Conservation (phyloP, 1,140 invertebrate species). For the Lycorma delicatula region DNA sequence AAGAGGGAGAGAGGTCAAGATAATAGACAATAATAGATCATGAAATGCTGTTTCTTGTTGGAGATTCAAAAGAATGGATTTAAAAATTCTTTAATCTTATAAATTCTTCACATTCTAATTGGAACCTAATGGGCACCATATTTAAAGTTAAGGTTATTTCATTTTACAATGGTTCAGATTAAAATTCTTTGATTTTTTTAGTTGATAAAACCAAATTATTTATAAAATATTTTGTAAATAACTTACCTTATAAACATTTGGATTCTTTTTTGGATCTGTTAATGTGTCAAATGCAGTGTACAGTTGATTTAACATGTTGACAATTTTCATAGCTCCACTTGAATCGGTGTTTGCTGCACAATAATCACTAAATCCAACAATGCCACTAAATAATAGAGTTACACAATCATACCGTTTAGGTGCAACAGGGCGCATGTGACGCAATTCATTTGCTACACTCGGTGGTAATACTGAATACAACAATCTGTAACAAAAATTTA, state of each 20-base stretch:
- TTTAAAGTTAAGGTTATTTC: too few relatives aligned
- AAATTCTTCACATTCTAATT: too few relatives aligned
- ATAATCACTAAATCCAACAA: slow-evolving; percentile 84
- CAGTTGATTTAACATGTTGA: slow-evolving; percentile 81
- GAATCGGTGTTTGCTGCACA: slow-evolving; percentile 79
- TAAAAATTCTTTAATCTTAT: too few relatives aligned
- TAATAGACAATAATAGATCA: too few relatives aligned
- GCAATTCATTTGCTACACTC: slow-evolving; percentile 84
- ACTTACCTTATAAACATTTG: slow-evolving; percentile 88
- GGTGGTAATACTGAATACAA: slow-evolving; percentile 91
- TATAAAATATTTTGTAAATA: background rate
- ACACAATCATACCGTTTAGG: slow-evolving; percentile 80
- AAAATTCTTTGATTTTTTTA: too few relatives aligned
- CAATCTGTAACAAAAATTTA: slow-evolving; percentile 64
- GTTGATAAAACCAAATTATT: too few relatives aligned
- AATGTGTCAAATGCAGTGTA: slow-evolving; percentile 87
- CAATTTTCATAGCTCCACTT: slow-evolving; percentile 84
- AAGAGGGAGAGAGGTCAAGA: too few relatives aligned
- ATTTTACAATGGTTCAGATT: too few relatives aligned
- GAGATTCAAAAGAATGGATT: too few relatives aligned
- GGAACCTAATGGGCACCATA: too few relatives aligned
- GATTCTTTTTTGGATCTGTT: slow-evolving; percentile 83
- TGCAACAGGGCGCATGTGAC: slow-evolving; percentile 79
- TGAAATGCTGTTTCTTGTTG: too few relatives aligned
- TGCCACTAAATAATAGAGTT: slow-evolving; percentile 87